Evolutionary conservation across 2,797 vertebrate genomes (phyloP), one percentile per base, ranked within the genome.

Genomic region (Taenioides sp.): DNA sequence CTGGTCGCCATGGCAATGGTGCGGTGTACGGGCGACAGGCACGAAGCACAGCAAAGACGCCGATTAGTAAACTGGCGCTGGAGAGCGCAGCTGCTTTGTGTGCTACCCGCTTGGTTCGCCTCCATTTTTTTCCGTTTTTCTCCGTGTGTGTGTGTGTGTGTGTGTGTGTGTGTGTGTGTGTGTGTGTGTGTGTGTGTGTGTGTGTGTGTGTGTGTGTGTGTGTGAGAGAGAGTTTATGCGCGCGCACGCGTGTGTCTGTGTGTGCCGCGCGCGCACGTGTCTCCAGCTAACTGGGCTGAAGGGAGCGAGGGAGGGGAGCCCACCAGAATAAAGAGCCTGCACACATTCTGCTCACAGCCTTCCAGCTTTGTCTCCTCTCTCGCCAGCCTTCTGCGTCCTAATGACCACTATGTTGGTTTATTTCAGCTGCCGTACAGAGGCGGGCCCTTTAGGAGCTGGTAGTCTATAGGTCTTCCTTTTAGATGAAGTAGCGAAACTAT

Each of bases 1-100:
- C 95, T 93, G 87, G 96, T 98, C 95, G 93, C 96, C 95, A 95
- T 97, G 95, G 97, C 95, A 96, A 98, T 97, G 92, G 90, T 92
- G 94, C 94, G 93, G 93, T 93, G 95, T 95, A 96, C 96, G 95
- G 43, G 83, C 94, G 95, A 94, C 95, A 94, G 96, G 94, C 96
- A 93, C 93, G 95, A 93, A 96, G 95, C 95, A 94, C 95, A 95
- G 95, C 93, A 93, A 95, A 95, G 96, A 95, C 93, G 94, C 93
- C 94, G 96, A 96, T 96, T 95, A 95, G 94, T 93, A 88, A 94
- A 93, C 90, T 85, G 89, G 88, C 87, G 91, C 92, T 93, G 93
- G 93, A 93, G 91, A 94, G 94, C 92, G 94, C 93, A 91, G 61
- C 93, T 82, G 93, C 90, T 95, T 95, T 95, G 94, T 93, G 84